Evolutionary conservation across 2,888 invertebrate species (phyloP), one percentile per base, ranked within the genome.

Genomic region (Stegophylla sp.): DNA sequence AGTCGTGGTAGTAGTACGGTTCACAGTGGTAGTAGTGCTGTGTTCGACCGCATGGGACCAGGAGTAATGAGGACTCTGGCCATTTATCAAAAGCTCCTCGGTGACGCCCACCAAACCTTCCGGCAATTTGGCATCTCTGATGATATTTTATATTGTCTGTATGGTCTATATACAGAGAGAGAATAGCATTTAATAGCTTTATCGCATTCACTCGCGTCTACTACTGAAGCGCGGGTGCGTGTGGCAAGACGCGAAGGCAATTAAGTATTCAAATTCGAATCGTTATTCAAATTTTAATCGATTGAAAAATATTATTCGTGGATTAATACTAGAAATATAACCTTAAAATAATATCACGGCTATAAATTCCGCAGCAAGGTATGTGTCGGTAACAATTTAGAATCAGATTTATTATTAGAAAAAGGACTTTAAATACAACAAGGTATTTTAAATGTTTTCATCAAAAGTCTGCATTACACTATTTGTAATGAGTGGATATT

Each of bases 81-180:
- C 51, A 61, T 79, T 79, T 63, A 61, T 79, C 71, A 79, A 71
- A 63, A 71, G 23, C 71, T 34, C 41, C 34, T 48, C 17, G n/a
- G 59, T 2, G 12, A 77, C 77, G 77, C 77, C 61, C 26, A 61
- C 61, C 41, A 34, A 51, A 41, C 79, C 34, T 61, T 23, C 61
- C 41, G 61, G 69, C 69, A 61, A 79, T 79, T 79, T 71, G 79
- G 79, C 79, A 59, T 76, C 69, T 45, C 69, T 28, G 45, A 77
- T 69, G 34, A 77, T 69, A 69, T 77, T 69, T 61, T 77, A 69
- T 69, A 69, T 69, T 61, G 77, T 77, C 77, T 77, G n/a, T n/a
- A 34, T 9, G 43, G 26, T 28, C 56, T 1, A 15, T 26, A 43
- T 66, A 53, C 7, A 76, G 66, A 26, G 26, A 67, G 15, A 43